These are phyloP conservation scores for Lamellibrachia luymesi DNA, from an alignment of 1,140 invertebrate genomes.

Conservation along the genomic window DNA sequence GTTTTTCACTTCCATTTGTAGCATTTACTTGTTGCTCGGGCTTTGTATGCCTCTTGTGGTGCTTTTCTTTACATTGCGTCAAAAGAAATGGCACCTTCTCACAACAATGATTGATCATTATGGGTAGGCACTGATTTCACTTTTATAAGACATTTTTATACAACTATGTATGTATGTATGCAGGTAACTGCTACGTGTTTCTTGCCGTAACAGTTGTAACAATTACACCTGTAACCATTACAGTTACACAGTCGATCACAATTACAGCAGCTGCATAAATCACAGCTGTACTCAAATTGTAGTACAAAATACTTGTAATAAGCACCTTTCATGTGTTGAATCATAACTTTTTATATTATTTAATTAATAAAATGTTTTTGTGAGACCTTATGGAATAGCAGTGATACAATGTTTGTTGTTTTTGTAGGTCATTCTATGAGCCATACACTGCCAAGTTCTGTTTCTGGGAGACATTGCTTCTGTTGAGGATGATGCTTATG, in stretches of 20 bases:
- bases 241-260: too few species aligned
- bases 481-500: not conserved
- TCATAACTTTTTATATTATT: too few species aligned
- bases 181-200: too few species aligned
- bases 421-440: not conserved
- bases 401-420: not conserved
- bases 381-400: too few species aligned
- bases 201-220: too few species aligned
- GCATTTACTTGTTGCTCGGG: not conserved
- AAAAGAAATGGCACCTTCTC: not conserved
- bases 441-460: not conserved
- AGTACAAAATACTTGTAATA: too few species aligned
- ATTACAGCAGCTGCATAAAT: too few species aligned
- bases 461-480: not conserved
- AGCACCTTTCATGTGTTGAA: too few species aligned
- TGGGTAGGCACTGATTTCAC: not conserved
- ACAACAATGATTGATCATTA: not conserved
- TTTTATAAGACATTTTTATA: not conserved
- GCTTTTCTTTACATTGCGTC: not conserved
- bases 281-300: too few species aligned
- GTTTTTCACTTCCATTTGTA: not conserved
- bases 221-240: too few species aligned
- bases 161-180: not conserved
- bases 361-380: too few species aligned
- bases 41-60: not conserved